phyloP scores from a whole-genome alignment of 2,113 vertebrate genomes.

The Platycercus adscitus region DNA sequence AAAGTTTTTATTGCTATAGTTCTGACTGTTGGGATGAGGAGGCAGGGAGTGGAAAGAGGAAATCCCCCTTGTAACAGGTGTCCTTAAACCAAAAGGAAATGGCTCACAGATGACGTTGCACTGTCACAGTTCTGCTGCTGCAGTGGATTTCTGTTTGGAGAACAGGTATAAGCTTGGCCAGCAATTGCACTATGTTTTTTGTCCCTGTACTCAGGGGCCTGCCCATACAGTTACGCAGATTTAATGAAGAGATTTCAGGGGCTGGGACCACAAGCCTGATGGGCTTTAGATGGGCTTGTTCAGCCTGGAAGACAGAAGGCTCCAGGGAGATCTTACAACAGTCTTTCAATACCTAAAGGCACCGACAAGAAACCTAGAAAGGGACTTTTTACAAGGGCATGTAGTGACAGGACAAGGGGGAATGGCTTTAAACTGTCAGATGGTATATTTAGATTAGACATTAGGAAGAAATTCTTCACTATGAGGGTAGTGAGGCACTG shows the following conservation, averaged over 20 bases:
- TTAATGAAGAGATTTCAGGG: not conserved
- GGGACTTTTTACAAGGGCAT: not conserved
- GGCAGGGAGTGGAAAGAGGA: not conserved
- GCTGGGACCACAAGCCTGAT: not conserved
- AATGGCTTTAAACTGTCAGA: not conserved
- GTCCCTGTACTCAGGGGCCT: not conserved
- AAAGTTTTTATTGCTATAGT: not conserved
- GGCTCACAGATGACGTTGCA: not conserved
- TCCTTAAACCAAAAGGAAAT: not conserved
- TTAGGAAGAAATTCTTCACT: not conserved
- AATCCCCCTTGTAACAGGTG: not conserved
- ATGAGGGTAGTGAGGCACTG: not conserved
- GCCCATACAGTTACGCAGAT: not conserved
- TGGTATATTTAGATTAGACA: not conserved
- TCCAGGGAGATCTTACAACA: not conserved
- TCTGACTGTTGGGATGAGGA: not conserved
- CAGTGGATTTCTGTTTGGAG: not conserved
- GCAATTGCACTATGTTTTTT: not conserved
- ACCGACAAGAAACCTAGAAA: not conserved
- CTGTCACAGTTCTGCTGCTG: not conserved
- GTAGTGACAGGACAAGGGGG: not conserved
- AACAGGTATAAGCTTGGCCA: not conserved
- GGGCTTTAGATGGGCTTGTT: not conserved
- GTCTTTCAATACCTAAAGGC: not conserved
- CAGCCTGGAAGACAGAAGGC: not conserved